A percentile compares a stretch with the other conserved stretches of the same genome.
Conservation (phyloP, 2,797 vertebrate genomes). For the Yasuhikotakia modesta region DNA sequence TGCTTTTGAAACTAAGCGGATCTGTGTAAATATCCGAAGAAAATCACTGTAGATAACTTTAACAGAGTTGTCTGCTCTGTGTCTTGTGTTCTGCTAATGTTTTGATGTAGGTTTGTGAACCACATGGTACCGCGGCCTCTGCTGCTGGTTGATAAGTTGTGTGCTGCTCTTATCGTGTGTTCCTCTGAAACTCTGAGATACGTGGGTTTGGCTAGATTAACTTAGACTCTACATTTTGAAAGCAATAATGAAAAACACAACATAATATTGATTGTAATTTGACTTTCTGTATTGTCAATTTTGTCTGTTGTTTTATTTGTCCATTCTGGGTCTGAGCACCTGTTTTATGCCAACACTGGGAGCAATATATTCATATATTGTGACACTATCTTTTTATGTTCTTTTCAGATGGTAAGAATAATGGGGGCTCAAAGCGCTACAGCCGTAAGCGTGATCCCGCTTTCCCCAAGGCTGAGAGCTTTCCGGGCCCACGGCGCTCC, state of each 20-base stretch:
- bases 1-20: slow-evolving; percentile 14
- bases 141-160: slow-evolving; percentile 39
- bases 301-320: not conserved
- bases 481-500: slow-evolving; percentile 88
- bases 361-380: not conserved
- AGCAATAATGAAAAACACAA: not conserved
- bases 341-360: not conserved
- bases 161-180: slow-evolving; percentile 21
- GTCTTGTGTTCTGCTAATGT: not conserved
- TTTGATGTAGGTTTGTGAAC: not conserved
- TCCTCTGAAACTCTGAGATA: too few species aligned
- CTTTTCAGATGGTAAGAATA: slow-evolving; percentile 89
- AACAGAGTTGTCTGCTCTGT: not conserved
- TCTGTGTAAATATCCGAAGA: not conserved
- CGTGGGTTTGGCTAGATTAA: not conserved
- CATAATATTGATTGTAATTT: too few species aligned
- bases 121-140: not conserved
- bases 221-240: not conserved
- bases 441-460: slow-evolving; percentile 93
- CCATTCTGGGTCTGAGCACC: not conserved
- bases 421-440: slow-evolving; percentile 89
- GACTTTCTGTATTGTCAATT: too few species aligned
- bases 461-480: slow-evolving; percentile 90
- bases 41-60: slow-evolving; percentile 9
- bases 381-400: not conserved